Evolutionary conservation across 2,797 vertebrate species (phyloP), one percentile per base, ranked within the genome.

Genomic region (Amphiprion clarkii): DNA sequence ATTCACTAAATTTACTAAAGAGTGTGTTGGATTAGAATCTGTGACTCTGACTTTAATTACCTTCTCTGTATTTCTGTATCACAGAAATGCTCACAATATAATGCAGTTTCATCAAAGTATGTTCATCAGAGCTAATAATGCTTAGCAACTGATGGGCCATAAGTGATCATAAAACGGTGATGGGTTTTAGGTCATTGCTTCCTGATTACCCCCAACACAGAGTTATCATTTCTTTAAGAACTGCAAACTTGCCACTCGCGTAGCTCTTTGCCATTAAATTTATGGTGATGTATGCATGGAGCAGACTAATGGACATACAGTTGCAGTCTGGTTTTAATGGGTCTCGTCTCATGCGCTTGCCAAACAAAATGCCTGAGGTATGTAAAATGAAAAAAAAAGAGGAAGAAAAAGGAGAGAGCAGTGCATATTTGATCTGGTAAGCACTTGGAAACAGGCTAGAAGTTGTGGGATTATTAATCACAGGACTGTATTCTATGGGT

Each of bases 391-490:
- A 31, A 70, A 16, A n/a, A 42, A 31, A 36, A 39, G 49, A 36
- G 27, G 52, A 16, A 25, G 36, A 25, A 66, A 55, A 68, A 27
- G 21, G 16, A 40, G 21, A 21, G 59, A 69, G 54, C 2, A 7
- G 71, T 68, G 70, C 67, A 83, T 83, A 83, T 88, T 89, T 88
- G 78, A 86, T 89, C 80, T 79, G 55, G 67, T 83, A 78, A 80
- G 87, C 86, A 81, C 71, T 83, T 65, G 67, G 75, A 83, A 70
- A 84, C 57, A 59, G 74, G 44, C 64, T 61, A 6, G 70, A 81
- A 84, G 70, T 76, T 78, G 67, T 49, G 33, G 67, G 78, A 83
- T 87, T 89, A 93, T 93, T 89, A 92, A 93, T 92, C 87, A 87
- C 67, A 57, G 60, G 33, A 49, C 59, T 85, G 71, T 49, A 84